Percentiles rank a stretch among this genome's conserved stretches.
phyloP scores from a whole-genome alignment of 1,140 invertebrate species.

The Leguminivora glycinivorella region DNA sequence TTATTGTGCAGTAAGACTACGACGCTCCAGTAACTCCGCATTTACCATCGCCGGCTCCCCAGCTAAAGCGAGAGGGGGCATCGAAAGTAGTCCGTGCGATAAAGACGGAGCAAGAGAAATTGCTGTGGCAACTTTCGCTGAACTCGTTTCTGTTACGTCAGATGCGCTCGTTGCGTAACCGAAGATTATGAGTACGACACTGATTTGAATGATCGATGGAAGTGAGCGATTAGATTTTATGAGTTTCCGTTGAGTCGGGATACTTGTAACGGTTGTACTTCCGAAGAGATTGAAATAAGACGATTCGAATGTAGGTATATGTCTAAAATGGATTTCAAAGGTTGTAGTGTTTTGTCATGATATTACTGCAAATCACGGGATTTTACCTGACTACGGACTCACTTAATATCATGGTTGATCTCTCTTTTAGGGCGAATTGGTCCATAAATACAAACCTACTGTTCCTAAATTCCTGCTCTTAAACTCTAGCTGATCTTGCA shows the following conservation, averaged over 20 bases:
- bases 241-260: conserved; percentile 49
- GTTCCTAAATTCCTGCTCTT: too few relatives aligned
- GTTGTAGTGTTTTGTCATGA: not conserved
- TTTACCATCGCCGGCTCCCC: too few relatives aligned
- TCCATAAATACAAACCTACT: too few relatives aligned
- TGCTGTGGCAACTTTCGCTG: conserved; percentile 72
- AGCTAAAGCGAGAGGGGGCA: conserved; percentile 45
- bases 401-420: too few relatives aligned
- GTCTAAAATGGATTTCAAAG: not conserved
- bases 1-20: too few relatives aligned
- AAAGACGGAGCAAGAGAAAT: conserved; percentile 66
- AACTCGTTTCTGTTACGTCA: conserved; percentile 75
- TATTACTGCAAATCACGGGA: not conserved
- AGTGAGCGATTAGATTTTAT: conserved; percentile 56
- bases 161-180: conserved; percentile 52
- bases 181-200: conserved; percentile 69
- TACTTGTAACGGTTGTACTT: not conserved
- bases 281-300: not conserved
- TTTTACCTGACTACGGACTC: not conserved
- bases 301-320: not conserved
- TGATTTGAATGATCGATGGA: conserved; percentile 67
- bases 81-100: conserved; percentile 39
- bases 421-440: too few relatives aligned
- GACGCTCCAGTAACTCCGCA: too few relatives aligned
- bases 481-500: too few relatives aligned